Evolutionary conservation across 64 coral and sea anemone species (phyloP).

Genomic region (Dendronephthya gigantea): DNA sequence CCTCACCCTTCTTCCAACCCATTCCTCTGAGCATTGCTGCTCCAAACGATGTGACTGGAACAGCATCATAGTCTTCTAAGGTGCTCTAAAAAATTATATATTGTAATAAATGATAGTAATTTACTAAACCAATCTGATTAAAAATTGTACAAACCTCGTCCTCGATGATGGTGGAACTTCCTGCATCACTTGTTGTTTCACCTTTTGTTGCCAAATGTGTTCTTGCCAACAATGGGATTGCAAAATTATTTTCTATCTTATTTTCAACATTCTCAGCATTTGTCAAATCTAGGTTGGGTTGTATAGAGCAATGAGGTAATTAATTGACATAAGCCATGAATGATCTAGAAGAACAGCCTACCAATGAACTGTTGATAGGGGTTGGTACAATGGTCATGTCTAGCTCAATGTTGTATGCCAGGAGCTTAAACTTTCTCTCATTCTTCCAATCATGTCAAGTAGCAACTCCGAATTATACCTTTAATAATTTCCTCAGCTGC

Average conservation of each 20-base stretch:
- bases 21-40: slow-evolving; percentile 92
- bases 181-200: background rate
- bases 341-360: too few relatives aligned
- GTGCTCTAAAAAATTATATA: slow-evolving; percentile 46
- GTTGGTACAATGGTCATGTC: too few relatives aligned
- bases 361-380: background rate
- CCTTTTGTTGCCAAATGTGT: slow-evolving; percentile 3
- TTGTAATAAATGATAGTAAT: background rate
- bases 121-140: background rate
- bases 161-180: background rate
- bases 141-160: background rate
- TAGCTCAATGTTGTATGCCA: too few relatives aligned
- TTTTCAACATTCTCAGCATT: slow-evolving; percentile 28
- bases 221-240: slow-evolving; percentile 77
- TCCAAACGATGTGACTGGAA: slow-evolving; percentile 79
- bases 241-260: slow-evolving; percentile 20
- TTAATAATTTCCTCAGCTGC: slow-evolving; percentile 84
- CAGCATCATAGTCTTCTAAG: slow-evolving; percentile 65
- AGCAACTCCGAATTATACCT: too few relatives aligned
- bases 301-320: background rate
- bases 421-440: too few relatives aligned
- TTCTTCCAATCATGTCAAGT: too few relatives aligned
- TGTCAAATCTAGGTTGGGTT: slow-evolving; percentile 18
- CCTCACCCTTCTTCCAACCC: slow-evolving; percentile 93
- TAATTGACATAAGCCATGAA: background rate